Percentiles rank a stretch among this genome's conserved stretches.
phyloP scores from a whole-genome alignment of 2,797 vertebrate species.

The Platalea minor region DNA sequence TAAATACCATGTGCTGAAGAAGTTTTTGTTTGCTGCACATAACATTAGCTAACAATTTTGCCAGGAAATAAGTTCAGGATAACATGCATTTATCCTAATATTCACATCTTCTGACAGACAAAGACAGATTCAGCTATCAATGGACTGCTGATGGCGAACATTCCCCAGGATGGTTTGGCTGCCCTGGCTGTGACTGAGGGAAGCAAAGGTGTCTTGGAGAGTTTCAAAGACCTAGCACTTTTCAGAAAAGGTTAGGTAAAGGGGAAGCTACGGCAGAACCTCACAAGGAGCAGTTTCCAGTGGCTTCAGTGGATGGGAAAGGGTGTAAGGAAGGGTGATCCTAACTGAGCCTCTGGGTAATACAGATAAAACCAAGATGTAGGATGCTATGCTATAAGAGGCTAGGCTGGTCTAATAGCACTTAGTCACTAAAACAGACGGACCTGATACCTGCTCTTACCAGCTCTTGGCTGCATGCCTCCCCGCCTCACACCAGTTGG shows the following conservation, averaged over 20 bases:
- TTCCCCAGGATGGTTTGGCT: background rate
- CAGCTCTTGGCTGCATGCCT: background rate
- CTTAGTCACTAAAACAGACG: background rate
- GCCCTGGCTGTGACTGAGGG: background rate
- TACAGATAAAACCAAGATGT: background rate
- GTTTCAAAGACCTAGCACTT: background rate
- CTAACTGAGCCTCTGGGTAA: background rate
- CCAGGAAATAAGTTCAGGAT: background rate
- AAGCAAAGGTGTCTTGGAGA: background rate
- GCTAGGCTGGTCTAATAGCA: background rate
- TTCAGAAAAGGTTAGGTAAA: background rate
- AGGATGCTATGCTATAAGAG: background rate
- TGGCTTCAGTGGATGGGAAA: background rate
- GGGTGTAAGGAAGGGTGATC: background rate
- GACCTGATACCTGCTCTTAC: background rate
- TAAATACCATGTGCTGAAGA: constrained; percentile 14
- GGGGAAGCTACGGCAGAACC: background rate
- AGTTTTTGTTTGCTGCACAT: constrained; percentile 17
- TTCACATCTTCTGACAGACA: background rate
- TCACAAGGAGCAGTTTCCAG: background rate
- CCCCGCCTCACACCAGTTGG: accelerated
- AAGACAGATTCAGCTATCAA: background rate
- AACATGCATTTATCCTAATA: background rate
- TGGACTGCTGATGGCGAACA: background rate
- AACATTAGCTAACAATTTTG: background rate